Base-by-base conservation (phyloP, 2,888 invertebrate species). In the Habroteleia sp. region DNA sequence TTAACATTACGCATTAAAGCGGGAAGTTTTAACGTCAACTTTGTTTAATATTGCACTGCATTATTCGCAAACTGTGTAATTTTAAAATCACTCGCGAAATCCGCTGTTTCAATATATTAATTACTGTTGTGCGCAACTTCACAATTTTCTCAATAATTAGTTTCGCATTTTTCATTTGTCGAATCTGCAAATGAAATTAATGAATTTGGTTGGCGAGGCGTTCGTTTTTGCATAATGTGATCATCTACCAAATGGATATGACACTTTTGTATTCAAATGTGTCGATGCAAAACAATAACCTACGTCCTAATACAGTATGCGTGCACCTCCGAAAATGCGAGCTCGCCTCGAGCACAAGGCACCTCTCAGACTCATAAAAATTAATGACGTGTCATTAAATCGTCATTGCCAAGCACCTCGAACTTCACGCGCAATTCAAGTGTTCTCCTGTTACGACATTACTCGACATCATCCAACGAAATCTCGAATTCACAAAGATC, bases 361-460 rank as follows among this genome's bases (percentile, higher is more conserved):
- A 37, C 10, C 29, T 10, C 5, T 48, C 25, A 14, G 68, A 29
- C 75, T 77, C 77, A 69, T 76, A 78, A 77, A 78, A 78, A 77
- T 78, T 77, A 77, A 77, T 77, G 74, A 69, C 74, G 66, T 65
- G 66, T 77, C 76, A 78, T 78, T 78, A 78, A 78, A 76, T 75
- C 75, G 72, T 76, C 69, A 52, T 35, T 50, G 58, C 42, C 48
- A 25, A 41, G 48, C 37, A 35, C 33, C 16, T 46, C 25, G 17
- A 16, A 39, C 33, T 63, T 71, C 48, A 46, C 50, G 17, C 14
- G 16, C 44, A 42, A 50, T 68, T 50, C 27, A 23, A 39, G 25
- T 6, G 14, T 14, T 25, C 39, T 42, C 35, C 27, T 25, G 16
- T 14, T 16, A 17, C 50, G 16, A 14, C 13, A 16, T 29, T 48